These are phyloP conservation scores for Polydrusus pterygomalis DNA, from an alignment of 2,888 invertebrate genomes.

Conservation along the genomic window DNA sequence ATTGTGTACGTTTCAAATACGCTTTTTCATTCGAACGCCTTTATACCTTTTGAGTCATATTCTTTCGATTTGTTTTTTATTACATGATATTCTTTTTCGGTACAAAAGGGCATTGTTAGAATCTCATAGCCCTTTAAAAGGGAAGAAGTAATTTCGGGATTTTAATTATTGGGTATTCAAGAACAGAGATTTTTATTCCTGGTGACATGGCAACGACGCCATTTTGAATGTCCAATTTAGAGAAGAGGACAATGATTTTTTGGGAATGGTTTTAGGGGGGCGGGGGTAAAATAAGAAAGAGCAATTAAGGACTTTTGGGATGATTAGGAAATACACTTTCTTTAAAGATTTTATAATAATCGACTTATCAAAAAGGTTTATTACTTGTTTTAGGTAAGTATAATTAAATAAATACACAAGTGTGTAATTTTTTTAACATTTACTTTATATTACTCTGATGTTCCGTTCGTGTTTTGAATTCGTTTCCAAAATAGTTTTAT, in stretches of 20 bases:
- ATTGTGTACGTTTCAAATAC: constrained; percentile 46
- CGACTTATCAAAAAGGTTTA: too few relatives aligned
- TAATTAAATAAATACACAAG: too few relatives aligned
- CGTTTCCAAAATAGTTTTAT: too few relatives aligned
- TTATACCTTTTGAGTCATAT: constrained; percentile 61
- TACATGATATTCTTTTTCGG: constrained; percentile 56
- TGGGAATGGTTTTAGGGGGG: background rate
- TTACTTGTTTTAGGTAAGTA: too few relatives aligned
- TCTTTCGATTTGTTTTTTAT: constrained; percentile 65
- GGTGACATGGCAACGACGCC: constrained; percentile 48
- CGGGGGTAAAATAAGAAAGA: constrained; percentile 26
- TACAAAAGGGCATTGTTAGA: constrained; percentile 50
- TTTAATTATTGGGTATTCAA: constrained; percentile 53
- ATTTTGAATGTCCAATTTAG: constrained; percentile 49
- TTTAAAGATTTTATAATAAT: background rate
- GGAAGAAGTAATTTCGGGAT: constrained; percentile 45
- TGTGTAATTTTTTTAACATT: too few relatives aligned
- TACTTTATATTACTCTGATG: too few relatives aligned
- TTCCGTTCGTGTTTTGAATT: too few relatives aligned
- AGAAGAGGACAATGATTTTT: constrained; percentile 43
- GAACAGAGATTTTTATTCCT: constrained; percentile 44
- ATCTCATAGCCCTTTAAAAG: constrained; percentile 44
- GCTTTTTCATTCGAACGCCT: constrained; percentile 55
- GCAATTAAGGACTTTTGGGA: background rate
- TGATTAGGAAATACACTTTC: background rate